A percentile compares a stretch with the other conserved stretches of the same genome.
Conservation (phyloP, 1,140 invertebrate genomes). For the Hyles vespertilio region DNA sequence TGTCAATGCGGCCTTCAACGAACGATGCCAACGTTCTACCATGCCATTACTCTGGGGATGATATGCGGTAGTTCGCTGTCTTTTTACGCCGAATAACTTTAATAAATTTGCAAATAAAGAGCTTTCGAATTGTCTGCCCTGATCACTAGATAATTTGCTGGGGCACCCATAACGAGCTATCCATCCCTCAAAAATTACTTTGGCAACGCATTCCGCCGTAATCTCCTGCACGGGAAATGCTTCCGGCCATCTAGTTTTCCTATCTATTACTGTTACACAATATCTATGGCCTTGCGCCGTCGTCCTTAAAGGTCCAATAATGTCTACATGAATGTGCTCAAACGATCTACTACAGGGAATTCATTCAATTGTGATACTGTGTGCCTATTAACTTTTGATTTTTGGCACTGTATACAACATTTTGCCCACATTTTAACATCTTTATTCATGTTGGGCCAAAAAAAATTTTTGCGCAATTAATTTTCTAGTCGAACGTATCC, state of each 20-base stretch:
- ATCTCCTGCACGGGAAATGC: no score
- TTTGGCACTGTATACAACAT: slow-evolving; percentile 1
- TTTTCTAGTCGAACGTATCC: not conserved
- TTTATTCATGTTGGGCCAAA: slow-evolving; percentile 2
- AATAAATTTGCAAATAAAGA: slow-evolving; percentile 33
- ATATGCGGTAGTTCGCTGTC: slow-evolving; percentile 50
- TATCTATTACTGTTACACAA: not conserved
- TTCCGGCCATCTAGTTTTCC: not conserved
- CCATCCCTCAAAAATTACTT: not conserved
- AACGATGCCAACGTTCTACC: slow-evolving; percentile 49
- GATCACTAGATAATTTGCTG: no score
- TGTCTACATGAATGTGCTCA: slow-evolving; percentile 2
- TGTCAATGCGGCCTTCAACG: slow-evolving; percentile 50
- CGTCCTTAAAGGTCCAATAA: not conserved
- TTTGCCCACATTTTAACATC: slow-evolving; percentile 2
- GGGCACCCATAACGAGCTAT: not conserved
- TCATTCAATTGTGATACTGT: no score
- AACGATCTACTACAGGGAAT: not conserved
- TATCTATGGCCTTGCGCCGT: not conserved
- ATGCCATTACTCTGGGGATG: slow-evolving; percentile 53
- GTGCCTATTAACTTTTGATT: not conserved
- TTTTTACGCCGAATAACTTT: slow-evolving; percentile 49
- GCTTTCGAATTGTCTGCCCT: not conserved
- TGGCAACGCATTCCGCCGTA: not conserved
- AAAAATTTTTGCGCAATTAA: slow-evolving; percentile 1